Percentiles rank a stretch among this genome's conserved stretches.
Evolutionary conservation across 2,113 vertebrate genomes (phyloP).

Genomic region (Alethe diademata): DNA sequence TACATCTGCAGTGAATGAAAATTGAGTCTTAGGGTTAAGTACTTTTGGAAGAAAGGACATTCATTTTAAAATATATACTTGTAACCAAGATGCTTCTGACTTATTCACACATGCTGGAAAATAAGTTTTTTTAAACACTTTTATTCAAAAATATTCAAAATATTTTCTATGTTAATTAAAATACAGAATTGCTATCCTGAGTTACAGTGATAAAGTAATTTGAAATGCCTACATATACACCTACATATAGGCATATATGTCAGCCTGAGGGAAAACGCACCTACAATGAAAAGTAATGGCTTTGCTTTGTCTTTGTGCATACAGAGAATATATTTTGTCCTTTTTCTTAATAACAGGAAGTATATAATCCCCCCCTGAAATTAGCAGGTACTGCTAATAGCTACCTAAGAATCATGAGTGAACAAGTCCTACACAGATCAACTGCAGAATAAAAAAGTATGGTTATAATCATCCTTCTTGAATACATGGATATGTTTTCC

Average conservation of each 20-base stretch:
- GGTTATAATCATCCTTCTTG: not conserved
- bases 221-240: not conserved
- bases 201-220: not conserved
- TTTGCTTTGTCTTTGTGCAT: not conserved
- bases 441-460: not conserved
- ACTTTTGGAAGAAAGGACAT: not conserved
- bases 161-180: not conserved
- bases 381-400: not conserved
- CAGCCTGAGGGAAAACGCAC: not conserved
- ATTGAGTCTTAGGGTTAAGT: not conserved
- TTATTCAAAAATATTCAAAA: slow-evolving; percentile 6
- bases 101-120: not conserved
- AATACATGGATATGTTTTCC: not conserved
- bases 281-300: not conserved
- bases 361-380: not conserved
- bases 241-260: not conserved
- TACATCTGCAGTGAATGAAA: not conserved
- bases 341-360: not conserved
- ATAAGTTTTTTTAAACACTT: not conserved
- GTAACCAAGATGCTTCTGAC: not conserved
- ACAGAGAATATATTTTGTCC: not conserved
- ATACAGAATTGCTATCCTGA: not conserved
- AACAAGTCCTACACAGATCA: not conserved
- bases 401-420: not conserved
- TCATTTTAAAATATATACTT: not conserved